These are phyloP conservation scores for Cuniculus paca DNA, from an alignment of 2,797 vertebrate species.

Conservation along the genomic window DNA sequence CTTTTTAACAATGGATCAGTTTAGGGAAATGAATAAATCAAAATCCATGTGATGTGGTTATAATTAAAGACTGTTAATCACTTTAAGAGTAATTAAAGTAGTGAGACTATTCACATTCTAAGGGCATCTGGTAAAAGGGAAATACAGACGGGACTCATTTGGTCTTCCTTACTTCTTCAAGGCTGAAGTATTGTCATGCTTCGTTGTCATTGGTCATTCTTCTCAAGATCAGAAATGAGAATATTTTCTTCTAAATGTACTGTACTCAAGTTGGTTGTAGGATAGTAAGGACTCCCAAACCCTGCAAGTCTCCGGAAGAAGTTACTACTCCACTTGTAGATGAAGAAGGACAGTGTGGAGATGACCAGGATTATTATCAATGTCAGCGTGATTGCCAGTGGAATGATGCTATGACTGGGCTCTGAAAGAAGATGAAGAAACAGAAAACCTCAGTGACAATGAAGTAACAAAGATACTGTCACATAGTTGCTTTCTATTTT, in stretches of 20 bases:
- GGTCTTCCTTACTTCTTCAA: background rate
- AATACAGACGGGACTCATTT: background rate
- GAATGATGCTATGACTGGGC: slow-evolving; percentile 87
- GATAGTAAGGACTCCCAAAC: slow-evolving; percentile 90
- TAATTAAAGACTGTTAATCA: slow-evolving; percentile 52
- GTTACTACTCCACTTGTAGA: slow-evolving; percentile 90
- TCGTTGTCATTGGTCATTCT: slow-evolving; percentile 86
- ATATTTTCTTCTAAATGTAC: slow-evolving; percentile 93
- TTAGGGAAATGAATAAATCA: slow-evolving; percentile 55
- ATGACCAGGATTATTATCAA: slow-evolving; percentile 90
- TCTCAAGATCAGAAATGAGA: slow-evolving; percentile 94
- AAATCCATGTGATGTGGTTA: slow-evolving; percentile 65
- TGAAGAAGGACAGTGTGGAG: slow-evolving; percentile 88
- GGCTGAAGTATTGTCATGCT: background rate
- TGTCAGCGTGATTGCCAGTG: slow-evolving; percentile 88
- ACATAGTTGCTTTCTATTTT: background rate
- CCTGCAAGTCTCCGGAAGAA: slow-evolving; percentile 88
- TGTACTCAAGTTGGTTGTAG: slow-evolving; percentile 89
- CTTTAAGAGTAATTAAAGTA: slow-evolving; percentile 55
- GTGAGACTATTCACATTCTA: background rate
- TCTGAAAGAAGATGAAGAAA: slow-evolving; percentile 87
- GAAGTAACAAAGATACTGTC: background rate
- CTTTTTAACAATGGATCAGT: slow-evolving; percentile 61
- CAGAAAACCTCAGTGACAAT: slow-evolving; percentile 1
- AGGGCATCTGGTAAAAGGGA: slow-evolving; percentile 30